These are phyloP conservation scores for Heliconius eleuchia DNA, from an alignment of 1,140 invertebrate species.

Conservation along the genomic window DNA sequence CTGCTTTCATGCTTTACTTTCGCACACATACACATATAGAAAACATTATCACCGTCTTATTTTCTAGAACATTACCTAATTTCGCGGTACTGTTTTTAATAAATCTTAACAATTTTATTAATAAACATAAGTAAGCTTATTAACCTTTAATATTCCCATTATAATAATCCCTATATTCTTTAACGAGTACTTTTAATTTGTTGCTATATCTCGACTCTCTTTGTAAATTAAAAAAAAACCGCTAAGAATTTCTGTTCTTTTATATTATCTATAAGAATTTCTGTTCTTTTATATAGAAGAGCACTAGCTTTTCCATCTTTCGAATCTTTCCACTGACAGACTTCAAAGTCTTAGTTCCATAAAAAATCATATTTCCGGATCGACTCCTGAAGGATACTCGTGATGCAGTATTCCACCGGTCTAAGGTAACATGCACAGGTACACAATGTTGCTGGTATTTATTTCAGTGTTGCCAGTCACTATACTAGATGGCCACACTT, in stretches of 20 bases:
- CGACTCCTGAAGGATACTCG: constrained; percentile 61
- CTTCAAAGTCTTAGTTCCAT: constrained; percentile 34
- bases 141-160: neutral
- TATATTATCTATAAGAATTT: neutral
- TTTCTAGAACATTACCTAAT: neutral
- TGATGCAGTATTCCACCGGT: constrained; percentile 67
- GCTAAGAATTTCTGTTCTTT: neutral
- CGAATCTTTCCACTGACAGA: constrained; percentile 22
- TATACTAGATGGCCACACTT: constrained; percentile 25
- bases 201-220: neutral
- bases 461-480: constrained; percentile 18
- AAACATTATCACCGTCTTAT: constrained; percentile 1
- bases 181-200: neutral
- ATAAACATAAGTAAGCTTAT: neutral
- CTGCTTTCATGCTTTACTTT: constrained; percentile 19
- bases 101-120: neutral
- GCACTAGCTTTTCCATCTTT: constrained; percentile 33
- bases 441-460: constrained; percentile 31
- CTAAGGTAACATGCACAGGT: constrained; percentile 56
- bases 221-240: neutral
- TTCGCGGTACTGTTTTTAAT: neutral
- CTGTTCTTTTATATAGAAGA: neutral
- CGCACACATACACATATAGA: constrained; percentile 22
- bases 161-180: neutral
- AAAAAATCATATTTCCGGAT: constrained; percentile 24